Base-by-base conservation (phyloP, 2,888 invertebrate species). In the Eristalinus sepulchralis region DNA sequence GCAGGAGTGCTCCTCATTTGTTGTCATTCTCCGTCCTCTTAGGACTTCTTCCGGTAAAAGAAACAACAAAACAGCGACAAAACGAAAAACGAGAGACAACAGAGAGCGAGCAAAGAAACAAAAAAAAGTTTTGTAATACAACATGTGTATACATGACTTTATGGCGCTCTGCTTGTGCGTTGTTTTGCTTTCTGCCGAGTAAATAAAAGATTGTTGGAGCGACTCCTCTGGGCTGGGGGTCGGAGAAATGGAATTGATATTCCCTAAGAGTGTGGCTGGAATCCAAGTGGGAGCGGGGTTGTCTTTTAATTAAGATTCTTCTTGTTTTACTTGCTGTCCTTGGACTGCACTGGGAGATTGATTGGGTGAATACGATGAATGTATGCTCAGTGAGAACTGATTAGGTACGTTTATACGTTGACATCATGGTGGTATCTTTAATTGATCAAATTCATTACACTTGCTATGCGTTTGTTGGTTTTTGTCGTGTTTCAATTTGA, bases 291-390 rank as follows among this genome's bases (percentile, higher is more conserved):
- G 76, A 67, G 66, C 47, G 20, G 36, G 47, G 66, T 55, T 82
- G 62, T 78, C 36, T 83, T 64, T 79, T 83, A 79, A 79, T 79
- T 75, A 78, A 75, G 64, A 34, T 22, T 64, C n/a, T 11, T 64
- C 33, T 70, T 70, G 59, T 75, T 73, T 53, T 34, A 17, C 22
- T 75, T 79, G 27, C 27, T 5, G 47, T 47, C 47, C 47, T 47
- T 47, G 47, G 47, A 17, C n/a, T 60, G 36, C 31, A 1, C 24
- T 10, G 20, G 24, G 39, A 59, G 5, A 47, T 59, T 59, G 27
- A 59, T 59, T 27, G 31, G 20, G 31, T 17, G 39, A 60, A 13
- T 20, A 20, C n/a, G 9, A 31, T 22, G 34, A 57, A n/a, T 39
- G 39, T 47, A 17, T 17, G 17, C 6, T 17, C 5, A 17, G 47